A percentile compares a stretch with the other conserved stretches of the same genome.
Evolutionary conservation across 2,888 invertebrate genomes (phyloP).

Genomic region (Troides aeacus): DNA sequence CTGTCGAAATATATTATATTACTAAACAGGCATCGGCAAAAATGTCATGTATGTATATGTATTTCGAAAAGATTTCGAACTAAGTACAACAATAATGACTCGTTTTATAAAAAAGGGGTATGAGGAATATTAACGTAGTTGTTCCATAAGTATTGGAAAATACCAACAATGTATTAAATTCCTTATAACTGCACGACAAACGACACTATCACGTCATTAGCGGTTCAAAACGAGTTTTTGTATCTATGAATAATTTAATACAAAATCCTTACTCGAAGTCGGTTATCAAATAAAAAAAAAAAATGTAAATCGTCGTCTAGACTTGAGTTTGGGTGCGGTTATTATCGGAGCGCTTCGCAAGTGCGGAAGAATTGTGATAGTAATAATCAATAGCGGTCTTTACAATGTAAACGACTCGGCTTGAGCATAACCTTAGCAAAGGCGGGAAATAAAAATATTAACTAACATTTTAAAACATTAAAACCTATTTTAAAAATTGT

Average conservation of each 20-base stretch:
- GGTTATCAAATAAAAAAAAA: slow-evolving; percentile 18
- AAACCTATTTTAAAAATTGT: too few relatives aligned
- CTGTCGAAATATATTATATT: too few relatives aligned
- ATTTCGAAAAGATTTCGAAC: too few relatives aligned
- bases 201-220: slow-evolving; percentile 14
- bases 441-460: background rate
- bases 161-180: slow-evolving; percentile 16
- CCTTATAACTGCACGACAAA: slow-evolving; percentile 19
- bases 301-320: slow-evolving; percentile 22
- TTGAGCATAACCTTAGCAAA: slow-evolving; percentile 9
- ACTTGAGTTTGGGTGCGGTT: slow-evolving; percentile 25
- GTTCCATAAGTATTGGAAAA: slow-evolving; percentile 16
- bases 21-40: too few relatives aligned
- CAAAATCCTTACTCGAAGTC: slow-evolving; percentile 11
- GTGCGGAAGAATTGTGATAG: slow-evolving; percentile 22
- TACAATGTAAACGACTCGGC: slow-evolving; percentile 22
- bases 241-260: slow-evolving; percentile 26
- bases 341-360: slow-evolving; percentile 15
- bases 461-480: background rate
- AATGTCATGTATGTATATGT: too few relatives aligned
- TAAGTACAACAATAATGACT: background rate
- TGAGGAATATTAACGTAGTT: background rate
- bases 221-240: slow-evolving; percentile 26
- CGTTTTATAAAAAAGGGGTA: background rate
- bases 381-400: slow-evolving; percentile 26